These are phyloP conservation scores for Euclidia mi DNA, from an alignment of 2,888 invertebrate species.

Conservation along the genomic window DNA sequence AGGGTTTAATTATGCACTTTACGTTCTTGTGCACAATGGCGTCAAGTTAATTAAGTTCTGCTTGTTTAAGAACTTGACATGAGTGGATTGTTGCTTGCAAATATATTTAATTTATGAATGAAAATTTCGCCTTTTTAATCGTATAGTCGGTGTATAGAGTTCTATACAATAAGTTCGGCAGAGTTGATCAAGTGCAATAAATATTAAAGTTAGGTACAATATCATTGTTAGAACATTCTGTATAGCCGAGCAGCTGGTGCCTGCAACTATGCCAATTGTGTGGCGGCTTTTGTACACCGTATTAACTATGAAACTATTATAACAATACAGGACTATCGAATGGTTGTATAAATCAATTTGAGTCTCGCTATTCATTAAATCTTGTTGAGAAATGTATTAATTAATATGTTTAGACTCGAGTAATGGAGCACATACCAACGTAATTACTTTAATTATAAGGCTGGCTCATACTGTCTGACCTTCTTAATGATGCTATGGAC, in stretches of 20 bases:
- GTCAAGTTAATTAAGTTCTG: slow-evolving; percentile 86
- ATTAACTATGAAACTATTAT: slow-evolving; percentile 82
- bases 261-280: slow-evolving; percentile 85
- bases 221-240: slow-evolving; percentile 84
- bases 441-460: slow-evolving; percentile 23
- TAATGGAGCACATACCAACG: slow-evolving; percentile 29
- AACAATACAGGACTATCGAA: slow-evolving; percentile 66
- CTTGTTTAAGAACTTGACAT: slow-evolving; percentile 82
- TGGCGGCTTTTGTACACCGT: slow-evolving; percentile 80
- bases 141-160: slow-evolving; percentile 48
- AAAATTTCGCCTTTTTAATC: slow-evolving; percentile 75
- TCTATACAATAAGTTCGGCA: slow-evolving; percentile 64
- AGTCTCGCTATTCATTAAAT: slow-evolving; percentile 49
- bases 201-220: slow-evolving; percentile 88
- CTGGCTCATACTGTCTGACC: slow-evolving; percentile 9
- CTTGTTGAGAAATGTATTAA: slow-evolving; percentile 50
- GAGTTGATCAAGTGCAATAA: slow-evolving; percentile 87
- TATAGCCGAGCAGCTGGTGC: slow-evolving; percentile 76
- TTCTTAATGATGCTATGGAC: not conserved
- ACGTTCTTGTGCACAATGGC: slow-evolving; percentile 83
- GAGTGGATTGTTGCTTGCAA: slow-evolving; percentile 72
- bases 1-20: slow-evolving; percentile 87
- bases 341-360: slow-evolving; percentile 61
- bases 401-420: slow-evolving; percentile 32
- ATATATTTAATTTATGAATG: slow-evolving; percentile 78